Evolutionary conservation across 2,888 invertebrate species (phyloP).

Genomic region (Thyatira batis): DNA sequence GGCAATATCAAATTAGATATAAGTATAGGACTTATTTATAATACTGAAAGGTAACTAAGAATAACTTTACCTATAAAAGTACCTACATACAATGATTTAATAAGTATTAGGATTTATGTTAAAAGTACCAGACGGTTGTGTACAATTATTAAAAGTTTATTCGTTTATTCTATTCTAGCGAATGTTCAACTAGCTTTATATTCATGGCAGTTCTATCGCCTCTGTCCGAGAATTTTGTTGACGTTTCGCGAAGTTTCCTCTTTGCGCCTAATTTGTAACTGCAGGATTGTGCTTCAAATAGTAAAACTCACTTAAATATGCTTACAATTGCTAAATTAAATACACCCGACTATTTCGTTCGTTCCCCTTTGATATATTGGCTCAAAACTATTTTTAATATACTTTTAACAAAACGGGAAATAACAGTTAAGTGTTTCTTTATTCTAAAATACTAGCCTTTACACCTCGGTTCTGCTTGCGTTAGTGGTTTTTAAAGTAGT

Average conservation of each 20-base stretch:
- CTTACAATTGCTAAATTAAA: conserved; percentile 3
- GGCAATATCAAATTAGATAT: too few species aligned
- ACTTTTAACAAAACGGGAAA: neutral
- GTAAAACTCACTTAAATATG: conserved; percentile 17
- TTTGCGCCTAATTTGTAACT: conserved; percentile 45
- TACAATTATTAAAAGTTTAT: too few species aligned
- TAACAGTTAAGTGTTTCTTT: neutral
- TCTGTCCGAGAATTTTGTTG: conserved; percentile 38
- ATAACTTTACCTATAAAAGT: too few species aligned
- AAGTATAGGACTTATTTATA: too few species aligned
- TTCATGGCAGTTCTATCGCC: conserved; percentile 22
- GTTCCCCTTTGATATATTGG: neutral
- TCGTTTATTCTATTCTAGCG: neutral
- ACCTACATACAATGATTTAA: too few species aligned
- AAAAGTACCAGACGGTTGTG: too few species aligned
- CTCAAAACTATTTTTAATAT: neutral
- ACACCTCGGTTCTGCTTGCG: too few species aligned
- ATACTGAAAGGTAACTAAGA: too few species aligned
- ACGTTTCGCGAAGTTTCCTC: conserved; percentile 33
- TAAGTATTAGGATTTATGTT: too few species aligned
- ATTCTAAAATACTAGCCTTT: neutral
- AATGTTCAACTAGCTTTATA: conserved; percentile 2
- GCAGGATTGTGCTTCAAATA: conserved; percentile 36
- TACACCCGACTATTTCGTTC: neutral
- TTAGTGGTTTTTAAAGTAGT: neutral